Conservation (phyloP, 2,888 invertebrate genomes). For the Balanococcus diminutus region DNA sequence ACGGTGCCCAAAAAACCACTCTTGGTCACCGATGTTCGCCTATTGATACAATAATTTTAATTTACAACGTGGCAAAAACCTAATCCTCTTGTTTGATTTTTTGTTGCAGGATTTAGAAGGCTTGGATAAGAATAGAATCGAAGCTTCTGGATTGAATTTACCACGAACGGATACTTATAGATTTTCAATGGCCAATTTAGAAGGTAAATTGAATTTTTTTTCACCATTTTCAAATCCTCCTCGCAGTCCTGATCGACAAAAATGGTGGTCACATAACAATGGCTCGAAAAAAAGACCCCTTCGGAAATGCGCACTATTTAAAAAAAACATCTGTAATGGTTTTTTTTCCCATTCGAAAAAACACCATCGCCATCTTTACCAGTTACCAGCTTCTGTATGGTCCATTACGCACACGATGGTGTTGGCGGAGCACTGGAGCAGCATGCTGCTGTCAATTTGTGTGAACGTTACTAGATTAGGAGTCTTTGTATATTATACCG, state of each 20-base stretch:
- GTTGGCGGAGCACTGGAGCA: neutral
- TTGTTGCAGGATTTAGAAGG: conserved; percentile 74
- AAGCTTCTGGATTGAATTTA: conserved; percentile 73
- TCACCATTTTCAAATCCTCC: neutral
- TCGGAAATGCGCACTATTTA: neutral
- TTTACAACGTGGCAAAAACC: neutral
- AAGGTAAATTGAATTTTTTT: conserved; percentile 65
- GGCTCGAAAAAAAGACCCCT: neutral
- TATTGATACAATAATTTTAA: neutral
- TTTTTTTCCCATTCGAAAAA: neutral
- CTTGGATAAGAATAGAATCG: conserved; percentile 60
- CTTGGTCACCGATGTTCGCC: no score
- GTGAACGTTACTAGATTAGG: conserved; percentile 21
- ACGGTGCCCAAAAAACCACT: no score
- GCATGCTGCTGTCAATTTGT: conserved; percentile 9
- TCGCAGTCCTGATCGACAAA: no score
- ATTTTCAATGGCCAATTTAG: conserved; percentile 94
- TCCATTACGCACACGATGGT: conserved; percentile 11
- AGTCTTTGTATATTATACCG: neutral
- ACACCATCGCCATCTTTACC: neutral
- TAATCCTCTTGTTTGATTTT: neutral
- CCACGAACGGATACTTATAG: conserved; percentile 83
- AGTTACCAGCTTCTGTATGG: neutral
- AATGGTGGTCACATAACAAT: neutral
- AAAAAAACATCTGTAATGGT: neutral